Base-by-base conservation (phyloP, 2,113 vertebrate species). In the Elanus axillaris region DNA sequence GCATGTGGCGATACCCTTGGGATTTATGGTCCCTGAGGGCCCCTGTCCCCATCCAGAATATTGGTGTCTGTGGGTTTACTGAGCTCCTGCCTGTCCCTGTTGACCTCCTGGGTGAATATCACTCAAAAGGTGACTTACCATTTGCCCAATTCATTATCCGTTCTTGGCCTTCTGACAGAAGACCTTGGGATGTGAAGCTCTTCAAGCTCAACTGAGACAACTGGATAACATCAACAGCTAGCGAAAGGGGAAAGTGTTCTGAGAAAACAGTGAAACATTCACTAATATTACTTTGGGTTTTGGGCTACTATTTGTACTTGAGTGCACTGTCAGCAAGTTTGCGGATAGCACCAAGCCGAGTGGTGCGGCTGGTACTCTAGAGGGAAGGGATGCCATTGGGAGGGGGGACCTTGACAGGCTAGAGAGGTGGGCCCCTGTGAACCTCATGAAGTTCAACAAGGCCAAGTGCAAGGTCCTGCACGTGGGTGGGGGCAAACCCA, bases 61-160 rank as follows among this genome's bases (percentile, higher is more conserved):
- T 22, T n/a, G 31, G 11, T 62, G 40, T 69, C 18, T 55, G 32
- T 60, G n/a, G 18, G 40, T 81, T 74, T 85, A 31, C 45, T 47
- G 77, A 90, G 50, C 62, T 88, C 5, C 31, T 82, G 36, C 43
- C 10, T 69, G 26, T 76, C 48, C 22, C 1, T 6, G 13, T 52
- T 50, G 31, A 6, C 55, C 29, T 71, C 29, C 31, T 69, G 63
- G 29, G 15, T 42, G 42, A 69, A 11, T 64, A 40, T 40, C 45
- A 34, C 40, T 1, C 2, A 68, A 34, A 67, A 74, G 18, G 18
- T 62, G 16, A 45, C 59, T 53, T 13, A 3, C n/a, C 10, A 7
- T 64, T 69, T 71, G 16, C 22, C 22, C 27, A 32, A 0, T 60
- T 68, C 15, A 20, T 64, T 68, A 38, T 34, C 48, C 0, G 0